Evolutionary conservation across 2,888 invertebrate species (phyloP).

Genomic region (Lithophane semibrunnea): DNA sequence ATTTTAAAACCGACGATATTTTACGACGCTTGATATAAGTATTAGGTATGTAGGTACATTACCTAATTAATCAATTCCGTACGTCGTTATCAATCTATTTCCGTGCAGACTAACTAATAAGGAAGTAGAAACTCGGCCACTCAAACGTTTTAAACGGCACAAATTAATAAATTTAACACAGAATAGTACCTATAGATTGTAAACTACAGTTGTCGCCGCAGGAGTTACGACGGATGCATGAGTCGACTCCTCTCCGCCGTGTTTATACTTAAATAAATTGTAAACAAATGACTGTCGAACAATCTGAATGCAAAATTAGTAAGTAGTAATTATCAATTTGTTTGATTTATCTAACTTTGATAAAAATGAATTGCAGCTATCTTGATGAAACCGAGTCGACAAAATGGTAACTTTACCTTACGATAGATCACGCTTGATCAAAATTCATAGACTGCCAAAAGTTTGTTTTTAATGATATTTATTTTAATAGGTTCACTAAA

Average conservation of each 20-base stretch:
- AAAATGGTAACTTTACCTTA: neutral
- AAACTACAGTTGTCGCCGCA: conserved; percentile 3
- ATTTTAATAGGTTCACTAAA: no score
- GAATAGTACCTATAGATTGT: conserved; percentile 7
- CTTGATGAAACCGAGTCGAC: neutral
- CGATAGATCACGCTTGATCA: neutral
- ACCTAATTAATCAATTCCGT: conserved; percentile 57
- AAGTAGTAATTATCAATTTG: neutral
- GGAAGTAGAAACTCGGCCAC: conserved; percentile 55
- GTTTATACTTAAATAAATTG: neutral
- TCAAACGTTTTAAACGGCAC: conserved; percentile 44
- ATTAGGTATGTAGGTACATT: conserved; percentile 21
- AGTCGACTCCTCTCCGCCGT: conserved; percentile 11
- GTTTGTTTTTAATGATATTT: neutral
- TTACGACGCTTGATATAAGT: conserved; percentile 13
- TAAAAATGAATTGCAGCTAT: neutral
- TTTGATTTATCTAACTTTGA: neutral
- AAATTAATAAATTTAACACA: conserved; percentile 44
- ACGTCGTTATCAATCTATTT: conserved; percentile 61
- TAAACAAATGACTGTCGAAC: conserved; percentile 10
- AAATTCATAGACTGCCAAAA: neutral
- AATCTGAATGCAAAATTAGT: conserved; percentile 1
- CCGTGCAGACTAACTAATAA: conserved; percentile 54
- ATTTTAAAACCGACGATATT: conserved; percentile 24
- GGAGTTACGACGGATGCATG: conserved; percentile 9